Percentiles rank a stretch among this genome's conserved stretches.
Conservation (phyloP, 23 tunicate genomes). For the Pegea sp. region DNA sequence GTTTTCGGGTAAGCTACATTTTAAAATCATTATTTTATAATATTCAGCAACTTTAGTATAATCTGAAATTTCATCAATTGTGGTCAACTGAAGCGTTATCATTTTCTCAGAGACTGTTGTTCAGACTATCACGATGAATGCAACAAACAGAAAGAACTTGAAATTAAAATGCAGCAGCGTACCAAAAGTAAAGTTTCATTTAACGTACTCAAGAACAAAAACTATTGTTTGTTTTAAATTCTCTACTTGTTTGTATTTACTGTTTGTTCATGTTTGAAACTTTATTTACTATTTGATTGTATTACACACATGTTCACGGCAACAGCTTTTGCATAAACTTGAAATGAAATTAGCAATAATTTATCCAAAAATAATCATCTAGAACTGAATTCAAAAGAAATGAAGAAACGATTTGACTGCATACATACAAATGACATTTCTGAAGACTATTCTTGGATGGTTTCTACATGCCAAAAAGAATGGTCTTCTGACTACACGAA, state of each 20-base stretch:
- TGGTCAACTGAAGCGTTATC: background rate
- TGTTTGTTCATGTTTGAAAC: no score
- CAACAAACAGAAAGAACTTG: no score
- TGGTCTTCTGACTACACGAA: constrained; percentile 40
- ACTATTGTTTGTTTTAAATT: no score
- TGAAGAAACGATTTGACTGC: constrained; percentile 21
- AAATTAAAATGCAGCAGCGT: no score
- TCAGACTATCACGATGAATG: constrained; percentile 46
- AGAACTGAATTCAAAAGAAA: background rate
- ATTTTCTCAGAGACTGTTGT: constrained; percentile 52
- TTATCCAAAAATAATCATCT: constrained; percentile 1
- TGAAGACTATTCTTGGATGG: constrained; percentile 65
- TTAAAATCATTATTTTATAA: background rate
- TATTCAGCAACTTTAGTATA: no score
- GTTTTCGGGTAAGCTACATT: constrained; percentile 23
- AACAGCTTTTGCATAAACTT: no score
- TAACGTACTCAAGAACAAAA: no score
- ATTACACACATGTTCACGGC: no score
- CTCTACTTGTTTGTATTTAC: no score
- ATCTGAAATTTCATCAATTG: background rate
- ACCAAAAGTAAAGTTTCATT: no score
- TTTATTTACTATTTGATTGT: no score
- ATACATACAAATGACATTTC: constrained; percentile 41
- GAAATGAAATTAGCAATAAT: no score
- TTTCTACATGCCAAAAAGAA: constrained; percentile 17